Conservation (phyloP, 1,140 invertebrate genomes). For the Spodoptera frugiperda region DNA sequence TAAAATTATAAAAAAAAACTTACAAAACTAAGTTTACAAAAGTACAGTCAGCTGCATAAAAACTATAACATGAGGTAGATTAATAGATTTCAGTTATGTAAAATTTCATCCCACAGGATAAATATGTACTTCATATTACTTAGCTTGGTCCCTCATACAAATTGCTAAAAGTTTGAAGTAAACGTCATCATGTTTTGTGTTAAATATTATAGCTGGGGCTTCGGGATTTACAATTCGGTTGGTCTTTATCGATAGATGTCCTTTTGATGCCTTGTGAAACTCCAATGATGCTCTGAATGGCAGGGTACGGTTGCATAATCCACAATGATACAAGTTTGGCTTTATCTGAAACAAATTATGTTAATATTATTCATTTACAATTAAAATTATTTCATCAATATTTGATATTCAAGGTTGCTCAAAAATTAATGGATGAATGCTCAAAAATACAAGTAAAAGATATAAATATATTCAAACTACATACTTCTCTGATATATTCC, state of each 20-base stretch:
- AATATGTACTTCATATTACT: no score
- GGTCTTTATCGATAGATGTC: not conserved
- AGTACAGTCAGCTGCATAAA: no score
- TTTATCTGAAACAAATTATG: constrained; percentile 60
- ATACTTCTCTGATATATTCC: constrained; percentile 68
- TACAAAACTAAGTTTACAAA: no score
- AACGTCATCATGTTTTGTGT: constrained; percentile 5
- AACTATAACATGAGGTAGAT: no score
- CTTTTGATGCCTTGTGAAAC: not conserved
- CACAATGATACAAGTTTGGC: constrained; percentile 66
- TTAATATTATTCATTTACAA: no score
- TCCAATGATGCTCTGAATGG: constrained; percentile 56
- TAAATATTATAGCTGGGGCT: not conserved
- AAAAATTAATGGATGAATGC: no score
- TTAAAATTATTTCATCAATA: no score
- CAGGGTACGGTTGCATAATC: constrained; percentile 62
- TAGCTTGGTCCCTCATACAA: no score
- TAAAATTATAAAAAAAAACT: no score
- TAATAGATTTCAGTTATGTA: no score
- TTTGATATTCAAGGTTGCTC: no score
- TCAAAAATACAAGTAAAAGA: not conserved
- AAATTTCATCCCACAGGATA: no score
- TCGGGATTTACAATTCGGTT: not conserved
- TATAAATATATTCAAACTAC: not conserved
- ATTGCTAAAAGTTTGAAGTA: not conserved